Evolutionary conservation across 2,888 invertebrate genomes (phyloP).

Genomic region (Aricia artaxerxes): DNA sequence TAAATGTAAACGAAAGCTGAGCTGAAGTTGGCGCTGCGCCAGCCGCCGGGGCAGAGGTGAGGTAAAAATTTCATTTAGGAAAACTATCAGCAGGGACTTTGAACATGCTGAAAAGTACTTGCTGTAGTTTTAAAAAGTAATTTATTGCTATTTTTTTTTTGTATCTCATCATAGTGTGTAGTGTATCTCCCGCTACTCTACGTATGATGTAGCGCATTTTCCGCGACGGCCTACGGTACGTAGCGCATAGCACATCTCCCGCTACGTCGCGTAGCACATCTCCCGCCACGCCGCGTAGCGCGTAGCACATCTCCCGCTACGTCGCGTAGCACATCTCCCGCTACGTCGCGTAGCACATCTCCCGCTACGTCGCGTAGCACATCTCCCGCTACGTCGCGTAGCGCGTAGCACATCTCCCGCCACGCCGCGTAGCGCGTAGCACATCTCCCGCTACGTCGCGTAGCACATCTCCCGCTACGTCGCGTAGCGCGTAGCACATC

Average conservation of each 20-base stretch:
- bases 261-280: no score
- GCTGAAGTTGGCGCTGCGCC: background rate
- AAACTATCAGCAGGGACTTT: background rate
- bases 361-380: background rate
- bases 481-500: no score
- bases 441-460: background rate
- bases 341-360: background rate
- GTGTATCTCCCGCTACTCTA: no score
- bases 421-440: background rate
- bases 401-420: background rate
- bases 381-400: background rate
- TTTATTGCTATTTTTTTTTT: no score
- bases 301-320: no score
- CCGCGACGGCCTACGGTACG: no score
- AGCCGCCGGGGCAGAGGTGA: background rate
- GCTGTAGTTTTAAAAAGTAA: no score
- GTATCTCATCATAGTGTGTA: no score
- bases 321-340: no score
- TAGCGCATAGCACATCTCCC: background rate
- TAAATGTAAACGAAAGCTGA: background rate
- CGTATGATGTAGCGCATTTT: no score
- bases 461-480: no score
- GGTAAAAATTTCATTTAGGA: background rate
- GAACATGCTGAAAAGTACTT: background rate
- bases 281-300: no score